Evolutionary conservation across 1,140 invertebrate species (phyloP), one percentile per base, ranked within the genome.

Genomic region (Brachionus asplanchnoidis): DNA sequence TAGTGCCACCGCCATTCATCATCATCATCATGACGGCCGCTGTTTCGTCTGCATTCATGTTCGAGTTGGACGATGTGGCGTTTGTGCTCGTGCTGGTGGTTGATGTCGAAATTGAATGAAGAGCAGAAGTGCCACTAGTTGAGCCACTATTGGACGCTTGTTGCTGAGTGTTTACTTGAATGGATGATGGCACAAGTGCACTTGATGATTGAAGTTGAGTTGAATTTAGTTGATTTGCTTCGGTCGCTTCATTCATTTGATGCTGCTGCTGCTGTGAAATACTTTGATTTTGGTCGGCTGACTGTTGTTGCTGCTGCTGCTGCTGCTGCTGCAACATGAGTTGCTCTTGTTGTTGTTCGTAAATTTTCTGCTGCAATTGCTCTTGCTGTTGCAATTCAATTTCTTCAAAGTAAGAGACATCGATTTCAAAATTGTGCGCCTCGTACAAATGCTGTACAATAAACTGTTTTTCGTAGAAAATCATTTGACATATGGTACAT

Each of bases 1-100:
- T n/a, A 28, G 32, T 6, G 32, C 32, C 32, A 7, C 32, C 32
- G 6, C 79, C 79, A 46, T 82, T 82, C 79, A 82, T 82, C 79
- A 82, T 82, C 79, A 82, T 82, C 79, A 82, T 82, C 79, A 82
- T 82, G 5, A 82, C 79, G 8, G 79, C 79, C 11, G 79, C 79
- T 9, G 79, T 82, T 26, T 82, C 79, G 26, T 82, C 79, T 2
- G 53, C 65, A 44, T 73, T 73, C 68, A 82, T 82, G 23, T 82
- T 82, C 26, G n/a, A 36, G 9, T 42, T 42, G 17, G 36, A n/a
- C 23, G 32, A 75, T 75, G 14, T 2, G 4, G 32, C 7, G 32
- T 36, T n/a, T n/a, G n/a, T n/a, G n/a, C n/a, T n/a, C n/a, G n/a
- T 36, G 32, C 0, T 36, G 32, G 6, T 7, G 28, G 11, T 77